Evolutionary conservation across 2,888 invertebrate species (phyloP), one percentile per base, ranked within the genome.

Genomic region (Siphonodentalium dalli): DNA sequence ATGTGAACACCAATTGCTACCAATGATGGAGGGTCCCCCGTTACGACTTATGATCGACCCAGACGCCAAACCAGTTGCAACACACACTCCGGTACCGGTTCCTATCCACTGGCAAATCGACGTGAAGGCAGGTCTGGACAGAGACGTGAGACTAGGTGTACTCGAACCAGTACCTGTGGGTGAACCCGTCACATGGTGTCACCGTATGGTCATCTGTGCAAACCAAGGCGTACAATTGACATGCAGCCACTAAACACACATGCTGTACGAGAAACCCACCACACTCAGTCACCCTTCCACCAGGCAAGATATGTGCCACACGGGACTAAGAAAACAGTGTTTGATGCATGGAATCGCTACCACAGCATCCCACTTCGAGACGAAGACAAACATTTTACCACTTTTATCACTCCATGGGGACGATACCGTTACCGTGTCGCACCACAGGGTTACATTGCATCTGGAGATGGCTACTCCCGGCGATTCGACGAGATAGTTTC

Each of bases 341-440:
- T 34, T 34, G 55, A 46, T 37, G 51, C 51, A 23, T 13, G 23
- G 21, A 39, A 26, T 38, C 13, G 53, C 7, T 27, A 41, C 41
- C 28, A 28, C 43, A 43, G 26, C 6, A 13, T 31, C 9, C 31
- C 31, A 33, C 31, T 37, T 18, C 37, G 37, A 8, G 15, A 11
- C 9, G 37, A 37, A 18, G 18, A 37, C 18, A 13, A 15, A 8
- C 37, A 37, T 18, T 18, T 37, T 8, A 37, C 37, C 20, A 57
- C 58, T 7, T 52, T 53, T 29, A 54, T 56, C 27, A 56, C 58
- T 1, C 58, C 56, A 2, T 58, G 58, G 55, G 57, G 56, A 7
- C 41, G 58, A 2, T 57, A 58, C 26, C n/a, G 50, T 18, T 57
- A 58, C 42, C 20, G 40, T 39, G 47, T 31, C 27, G 26, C 29